phyloP scores from a whole-genome alignment of 2,797 vertebrate genomes.

The Scarus forsteni region DNA sequence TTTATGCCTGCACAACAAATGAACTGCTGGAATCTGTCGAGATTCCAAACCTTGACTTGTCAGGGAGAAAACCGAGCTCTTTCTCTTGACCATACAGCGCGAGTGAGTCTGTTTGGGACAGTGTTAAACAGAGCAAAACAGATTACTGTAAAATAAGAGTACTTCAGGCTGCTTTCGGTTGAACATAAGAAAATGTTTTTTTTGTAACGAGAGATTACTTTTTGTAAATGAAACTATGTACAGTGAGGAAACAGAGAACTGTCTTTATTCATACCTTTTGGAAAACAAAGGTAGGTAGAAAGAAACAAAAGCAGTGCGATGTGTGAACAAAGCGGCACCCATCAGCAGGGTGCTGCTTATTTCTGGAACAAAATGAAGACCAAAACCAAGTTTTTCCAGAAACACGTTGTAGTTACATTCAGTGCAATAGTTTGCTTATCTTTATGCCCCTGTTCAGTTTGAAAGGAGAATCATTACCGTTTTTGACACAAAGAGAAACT shows the following conservation, averaged over 20 bases:
- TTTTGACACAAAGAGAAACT: slow-evolving; percentile 47
- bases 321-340: slow-evolving; percentile 49
- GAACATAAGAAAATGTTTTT: slow-evolving; percentile 68
- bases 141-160: slow-evolving; percentile 77
- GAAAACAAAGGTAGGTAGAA: slow-evolving; percentile 81
- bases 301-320: slow-evolving; percentile 27
- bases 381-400: slow-evolving; percentile 72
- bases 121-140: slow-evolving; percentile 88
- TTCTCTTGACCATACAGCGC: slow-evolving; percentile 78
- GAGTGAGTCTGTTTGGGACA: slow-evolving; percentile 79
- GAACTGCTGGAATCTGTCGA: slow-evolving; percentile 66
- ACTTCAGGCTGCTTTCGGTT: slow-evolving; percentile 80
- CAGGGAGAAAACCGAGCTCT: slow-evolving; percentile 85
- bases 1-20: slow-evolving; percentile 79
- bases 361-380: slow-evolving; percentile 56
- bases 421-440: slow-evolving; percentile 78
- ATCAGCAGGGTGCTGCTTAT: slow-evolving; percentile 57
- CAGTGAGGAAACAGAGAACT: slow-evolving; percentile 85
- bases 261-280: slow-evolving; percentile 86
- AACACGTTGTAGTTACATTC: slow-evolving; percentile 60
- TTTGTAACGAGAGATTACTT: slow-evolving; percentile 84
- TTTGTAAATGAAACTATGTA: slow-evolving; percentile 89
- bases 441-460: slow-evolving; percentile 49
- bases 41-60: slow-evolving; percentile 81
- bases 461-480: slow-evolving; percentile 49